Evolutionary conservation across 2,113 vertebrate genomes (phyloP).

Genomic region (Barbus barbus): DNA sequence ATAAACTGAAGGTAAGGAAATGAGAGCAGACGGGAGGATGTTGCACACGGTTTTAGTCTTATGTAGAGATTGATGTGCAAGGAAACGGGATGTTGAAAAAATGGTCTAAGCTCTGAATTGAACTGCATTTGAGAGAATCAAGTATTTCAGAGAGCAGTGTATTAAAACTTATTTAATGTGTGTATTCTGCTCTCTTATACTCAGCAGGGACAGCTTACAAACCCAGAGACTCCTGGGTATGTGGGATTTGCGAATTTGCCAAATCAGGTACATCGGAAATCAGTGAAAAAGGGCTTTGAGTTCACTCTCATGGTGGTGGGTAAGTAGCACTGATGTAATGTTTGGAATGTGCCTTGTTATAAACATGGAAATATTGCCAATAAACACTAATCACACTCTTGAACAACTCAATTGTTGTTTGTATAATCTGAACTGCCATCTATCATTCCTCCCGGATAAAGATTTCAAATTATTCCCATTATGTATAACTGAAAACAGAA

Average conservation of each 20-base stretch:
- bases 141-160: background rate
- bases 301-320: constrained; percentile 99
- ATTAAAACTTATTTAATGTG: background rate
- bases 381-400: background rate
- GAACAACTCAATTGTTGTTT: background rate
- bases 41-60: background rate
- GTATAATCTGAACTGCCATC: background rate
- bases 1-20: constrained; percentile 76
- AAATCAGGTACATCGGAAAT: constrained; percentile 98
- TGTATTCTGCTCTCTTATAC: constrained; percentile 28
- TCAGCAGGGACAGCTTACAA: constrained; percentile 90
- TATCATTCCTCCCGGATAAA: background rate
- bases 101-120: background rate
- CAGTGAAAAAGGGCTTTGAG: constrained; percentile 98
- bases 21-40: background rate
- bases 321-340: constrained; percentile 73
- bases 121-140: background rate
- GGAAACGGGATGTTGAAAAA: background rate
- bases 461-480: background rate
- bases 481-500: no score
- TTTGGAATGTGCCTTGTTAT: background rate
- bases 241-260: constrained; percentile 98
- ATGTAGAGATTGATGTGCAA: background rate
- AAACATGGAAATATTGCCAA: background rate
- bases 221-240: constrained; percentile 96